phyloP scores from a whole-genome alignment of 2,113 vertebrate species.

The Lagopus muta region DNA sequence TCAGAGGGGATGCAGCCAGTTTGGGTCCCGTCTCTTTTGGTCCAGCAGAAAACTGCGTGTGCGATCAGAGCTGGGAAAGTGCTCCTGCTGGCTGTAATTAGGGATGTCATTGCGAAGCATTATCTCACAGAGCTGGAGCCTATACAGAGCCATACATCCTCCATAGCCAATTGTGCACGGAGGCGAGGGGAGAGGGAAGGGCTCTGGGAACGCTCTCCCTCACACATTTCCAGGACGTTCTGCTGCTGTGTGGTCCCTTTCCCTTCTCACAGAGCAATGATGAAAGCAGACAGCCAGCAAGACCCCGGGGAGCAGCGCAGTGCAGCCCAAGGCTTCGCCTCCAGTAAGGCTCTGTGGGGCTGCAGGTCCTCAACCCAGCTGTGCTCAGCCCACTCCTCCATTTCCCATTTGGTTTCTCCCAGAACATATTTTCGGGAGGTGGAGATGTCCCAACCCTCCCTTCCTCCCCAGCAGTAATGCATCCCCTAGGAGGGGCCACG shows the following conservation, averaged over 20 bases:
- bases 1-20: not conserved
- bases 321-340: not conserved
- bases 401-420: not conserved
- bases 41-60: fast-evolving
- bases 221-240: constrained; percentile 28
- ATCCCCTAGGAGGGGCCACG: not conserved
- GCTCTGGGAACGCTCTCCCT: constrained; percentile 13
- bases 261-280: constrained; percentile 22
- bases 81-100: not conserved
- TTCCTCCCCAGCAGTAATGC: not conserved
- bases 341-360: not conserved
- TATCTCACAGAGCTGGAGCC: not conserved
- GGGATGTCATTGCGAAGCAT: not conserved
- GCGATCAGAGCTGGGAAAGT: not conserved
- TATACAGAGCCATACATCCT: not conserved
- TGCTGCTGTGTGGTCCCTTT: constrained; percentile 66
- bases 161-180: not conserved
- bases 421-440: not conserved
- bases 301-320: not conserved
- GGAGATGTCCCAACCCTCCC: not conserved
- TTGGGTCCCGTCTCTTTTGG: not conserved
- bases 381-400: fast-evolving
- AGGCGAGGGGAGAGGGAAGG: not conserved
- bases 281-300: not conserved
- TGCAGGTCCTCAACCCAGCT: not conserved